phyloP scores from a whole-genome alignment of 2,113 vertebrate species.

The Lepisosteus osseus region DNA sequence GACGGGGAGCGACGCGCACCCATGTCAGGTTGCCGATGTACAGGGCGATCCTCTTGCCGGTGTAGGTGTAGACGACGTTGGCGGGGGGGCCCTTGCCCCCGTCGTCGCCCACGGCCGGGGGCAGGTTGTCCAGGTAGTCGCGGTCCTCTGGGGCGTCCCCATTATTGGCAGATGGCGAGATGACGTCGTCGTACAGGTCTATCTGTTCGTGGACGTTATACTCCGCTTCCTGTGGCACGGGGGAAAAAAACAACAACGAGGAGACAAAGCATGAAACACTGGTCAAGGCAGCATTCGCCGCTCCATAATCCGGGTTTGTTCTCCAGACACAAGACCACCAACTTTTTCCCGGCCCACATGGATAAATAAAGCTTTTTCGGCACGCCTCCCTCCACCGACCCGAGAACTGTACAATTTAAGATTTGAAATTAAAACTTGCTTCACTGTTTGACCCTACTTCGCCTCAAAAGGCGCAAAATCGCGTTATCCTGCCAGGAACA shows the following conservation, averaged over 20 bases:
- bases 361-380: not conserved
- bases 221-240: constrained; percentile 83
- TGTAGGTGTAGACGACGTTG: constrained; percentile 92
- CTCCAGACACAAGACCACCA: not conserved
- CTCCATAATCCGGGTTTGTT: too few species aligned
- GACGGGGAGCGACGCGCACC: constrained; percentile 64
- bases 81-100: constrained; percentile 86
- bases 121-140: constrained; percentile 91
- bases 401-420: not conserved
- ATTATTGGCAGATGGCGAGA: constrained; percentile 97
- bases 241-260: constrained; percentile 17
- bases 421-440: too few species aligned
- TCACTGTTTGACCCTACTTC: too few species aligned
- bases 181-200: constrained; percentile 96
- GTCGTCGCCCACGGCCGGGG: constrained; percentile 83
- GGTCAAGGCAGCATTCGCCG: too few species aligned
- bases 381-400: not conserved
- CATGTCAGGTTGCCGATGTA: constrained; percentile 97
- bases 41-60: constrained; percentile 92
- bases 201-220: constrained; percentile 96
- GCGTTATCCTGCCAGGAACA: too few species aligned
- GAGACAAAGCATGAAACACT: too few species aligned
- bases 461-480: too few species aligned
- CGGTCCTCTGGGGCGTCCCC: constrained; percentile 95
- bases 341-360: not conserved